A percentile compares a stretch with the other conserved stretches of the same genome.
Evolutionary conservation across 2,113 vertebrate genomes (phyloP).

Genomic region (Poicephalus meyeri): DNA sequence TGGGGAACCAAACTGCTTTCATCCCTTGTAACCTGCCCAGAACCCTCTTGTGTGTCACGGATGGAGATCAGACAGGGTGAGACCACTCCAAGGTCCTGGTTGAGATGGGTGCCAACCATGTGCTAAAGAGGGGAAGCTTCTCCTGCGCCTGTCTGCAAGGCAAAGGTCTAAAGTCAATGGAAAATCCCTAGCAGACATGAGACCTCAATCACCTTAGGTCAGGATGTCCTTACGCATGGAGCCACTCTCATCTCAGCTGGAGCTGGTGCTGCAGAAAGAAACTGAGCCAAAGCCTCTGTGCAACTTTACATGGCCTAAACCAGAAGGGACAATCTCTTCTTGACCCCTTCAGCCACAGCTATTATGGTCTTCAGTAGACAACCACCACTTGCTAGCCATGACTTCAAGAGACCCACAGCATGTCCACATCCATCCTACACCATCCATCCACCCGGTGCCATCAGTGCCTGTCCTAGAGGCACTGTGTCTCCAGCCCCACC

Average conservation of each 20-base stretch:
- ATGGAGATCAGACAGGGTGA: neutral
- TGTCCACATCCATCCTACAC: neutral
- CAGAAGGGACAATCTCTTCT: neutral
- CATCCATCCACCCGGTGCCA: neutral
- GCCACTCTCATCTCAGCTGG: neutral
- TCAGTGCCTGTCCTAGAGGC: rapidly evolving
- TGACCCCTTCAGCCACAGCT: neutral
- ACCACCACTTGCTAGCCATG: rapidly evolving
- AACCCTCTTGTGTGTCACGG: neutral
- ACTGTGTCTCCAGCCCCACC: neutral
- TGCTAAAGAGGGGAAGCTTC: neutral
- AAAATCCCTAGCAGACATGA: neutral
- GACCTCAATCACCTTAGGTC: neutral
- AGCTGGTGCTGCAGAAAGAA: neutral
- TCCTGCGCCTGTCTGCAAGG: neutral
- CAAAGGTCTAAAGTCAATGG: neutral
- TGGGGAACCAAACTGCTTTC: neutral
- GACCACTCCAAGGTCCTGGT: neutral
- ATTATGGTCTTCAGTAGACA: neutral
- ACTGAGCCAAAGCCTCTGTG: neutral
- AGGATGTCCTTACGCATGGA: neutral
- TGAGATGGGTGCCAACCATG: rapidly evolving
- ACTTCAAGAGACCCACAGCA: neutral
- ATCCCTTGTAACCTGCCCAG: neutral
- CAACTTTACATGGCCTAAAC: neutral